Percentiles rank a stretch among this genome's conserved stretches.
These are phyloP conservation scores for pig (Sus scrofa) DNA, from an alignment of 2,113 vertebrate genomes.

Conservation along the genomic window T2T-Sscrofa CM000818.6:16881001-16881500, in stretches of 20 bases:
- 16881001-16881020: background rate
- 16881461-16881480: background rate
- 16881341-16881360: background rate
- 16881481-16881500: background rate
- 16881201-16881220: constrained; percentile 61
- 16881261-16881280: background rate
- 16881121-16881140: constrained; percentile 71
- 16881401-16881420: fast-evolving
- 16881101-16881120: constrained; percentile 59
- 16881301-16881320: background rate
- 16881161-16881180: constrained; percentile 62
- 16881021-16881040: constrained; percentile 43
- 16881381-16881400: fast-evolving
- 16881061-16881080: constrained; percentile 52
- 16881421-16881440: fast-evolving
- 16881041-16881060: background rate
- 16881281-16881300: background rate
- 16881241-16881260: constrained; percentile 14
- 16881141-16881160: constrained; percentile 76
- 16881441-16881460: background rate
- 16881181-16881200: constrained; percentile 61
- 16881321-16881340: background rate
- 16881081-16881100: constrained; percentile 64
- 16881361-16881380: background rate
- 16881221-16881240: constrained; percentile 30